phyloP scores from a whole-genome alignment of 2,888 invertebrate species.

The Cheilosia impressa region DNA sequence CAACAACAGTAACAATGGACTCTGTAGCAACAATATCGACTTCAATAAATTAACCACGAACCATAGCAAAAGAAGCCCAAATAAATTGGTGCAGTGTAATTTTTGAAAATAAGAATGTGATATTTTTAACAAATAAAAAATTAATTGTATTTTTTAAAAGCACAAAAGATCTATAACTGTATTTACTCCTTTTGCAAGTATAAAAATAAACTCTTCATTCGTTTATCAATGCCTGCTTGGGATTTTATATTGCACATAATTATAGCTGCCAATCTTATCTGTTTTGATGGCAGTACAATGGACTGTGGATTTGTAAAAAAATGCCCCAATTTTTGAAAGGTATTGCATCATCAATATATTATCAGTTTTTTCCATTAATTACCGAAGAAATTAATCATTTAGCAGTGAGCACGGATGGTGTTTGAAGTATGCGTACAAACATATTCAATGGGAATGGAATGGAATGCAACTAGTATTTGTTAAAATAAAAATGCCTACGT shows the following conservation, averaged over 20 bases:
- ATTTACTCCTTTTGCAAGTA: not conserved
- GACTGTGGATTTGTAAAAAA: constrained; percentile 12
- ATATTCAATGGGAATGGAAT: not conserved
- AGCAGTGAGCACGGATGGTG: not conserved
- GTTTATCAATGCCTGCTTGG: constrained; percentile 36
- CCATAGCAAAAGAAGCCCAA: not conserved
- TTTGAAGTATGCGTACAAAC: not conserved
- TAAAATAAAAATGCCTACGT: too few species aligned
- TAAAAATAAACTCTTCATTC: not conserved
- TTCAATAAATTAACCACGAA: not conserved
- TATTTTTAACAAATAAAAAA: not conserved
- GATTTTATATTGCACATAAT: not conserved
- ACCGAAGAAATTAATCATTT: not conserved
- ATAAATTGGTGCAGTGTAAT: not conserved
- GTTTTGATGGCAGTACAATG: constrained; percentile 12
- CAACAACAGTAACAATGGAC: constrained; percentile 45
- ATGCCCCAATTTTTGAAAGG: constrained; percentile 38
- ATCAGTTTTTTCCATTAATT: constrained; percentile 21
- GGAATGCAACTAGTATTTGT: not conserved
- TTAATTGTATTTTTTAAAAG: not conserved
- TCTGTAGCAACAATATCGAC: constrained; percentile 31
- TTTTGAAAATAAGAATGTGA: not conserved
- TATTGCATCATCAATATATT: constrained; percentile 59
- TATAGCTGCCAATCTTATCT: constrained; percentile 20
- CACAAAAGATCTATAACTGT: not conserved